phyloP scores from a whole-genome alignment of 2,888 invertebrate species.

The Agonopterix heracliana region DNA sequence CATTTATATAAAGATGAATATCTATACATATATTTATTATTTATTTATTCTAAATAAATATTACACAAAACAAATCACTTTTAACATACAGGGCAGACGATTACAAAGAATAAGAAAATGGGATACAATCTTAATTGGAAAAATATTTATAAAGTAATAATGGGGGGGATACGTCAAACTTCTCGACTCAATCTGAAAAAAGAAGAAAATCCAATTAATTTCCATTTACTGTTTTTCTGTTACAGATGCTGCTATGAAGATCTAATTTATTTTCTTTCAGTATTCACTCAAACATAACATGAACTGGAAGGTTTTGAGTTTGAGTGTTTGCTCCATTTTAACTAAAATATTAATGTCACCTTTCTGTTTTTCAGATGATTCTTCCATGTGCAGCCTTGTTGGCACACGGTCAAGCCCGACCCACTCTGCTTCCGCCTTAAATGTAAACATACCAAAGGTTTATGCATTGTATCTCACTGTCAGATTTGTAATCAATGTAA shows the following conservation, averaged over 20 bases:
- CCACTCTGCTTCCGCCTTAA: slow-evolving; percentile 78
- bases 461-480: slow-evolving; percentile 40
- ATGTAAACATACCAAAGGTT: slow-evolving; percentile 59
- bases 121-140: slow-evolving; percentile 2
- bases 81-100: background rate
- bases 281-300: slow-evolving; percentile 46
- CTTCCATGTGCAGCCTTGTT: slow-evolving; percentile 76
- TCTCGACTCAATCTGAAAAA: slow-evolving; percentile 60
- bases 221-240: slow-evolving; percentile 65
- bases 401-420: slow-evolving; percentile 80
- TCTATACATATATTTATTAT: slow-evolving; percentile 30
- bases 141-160: slow-evolving; percentile 1
- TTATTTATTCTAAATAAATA: slow-evolving; percentile 37
- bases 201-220: slow-evolving; percentile 49
- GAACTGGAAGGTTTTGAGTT: slow-evolving; percentile 38
- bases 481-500: slow-evolving; percentile 27
- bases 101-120: background rate
- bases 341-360: slow-evolving; percentile 56
- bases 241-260: slow-evolving; percentile 68
- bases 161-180: slow-evolving; percentile 28
- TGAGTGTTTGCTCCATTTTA: slow-evolving; percentile 57
- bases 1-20: slow-evolving; percentile 42
- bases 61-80: slow-evolving; percentile 31
- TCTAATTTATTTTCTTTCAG: slow-evolving; percentile 61
- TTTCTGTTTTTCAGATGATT: slow-evolving; percentile 75